Conservation (phyloP, 2,888 invertebrate species). For the Laspeyria flexula region DNA sequence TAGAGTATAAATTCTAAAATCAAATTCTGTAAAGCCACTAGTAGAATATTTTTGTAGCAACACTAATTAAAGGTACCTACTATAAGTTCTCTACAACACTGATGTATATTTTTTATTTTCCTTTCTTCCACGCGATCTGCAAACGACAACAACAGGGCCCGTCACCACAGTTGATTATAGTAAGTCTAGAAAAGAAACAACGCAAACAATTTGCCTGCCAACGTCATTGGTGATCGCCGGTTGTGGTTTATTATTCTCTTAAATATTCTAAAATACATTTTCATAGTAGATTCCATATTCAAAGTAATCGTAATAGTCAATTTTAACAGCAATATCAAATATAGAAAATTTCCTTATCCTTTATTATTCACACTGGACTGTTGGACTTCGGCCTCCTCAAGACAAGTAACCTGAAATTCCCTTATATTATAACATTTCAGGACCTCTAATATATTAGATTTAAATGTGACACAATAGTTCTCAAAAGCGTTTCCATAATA, state of each 20-base stretch:
- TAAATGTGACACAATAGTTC: too few relatives aligned
- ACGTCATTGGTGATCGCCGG: conserved; percentile 9
- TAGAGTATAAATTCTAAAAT: too few relatives aligned
- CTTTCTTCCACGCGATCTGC: conserved; percentile 59
- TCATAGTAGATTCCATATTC: background rate
- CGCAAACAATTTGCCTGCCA: conserved; percentile 32
- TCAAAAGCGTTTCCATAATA: too few relatives aligned
- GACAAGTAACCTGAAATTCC: too few relatives aligned
- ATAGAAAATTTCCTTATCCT: too few relatives aligned
- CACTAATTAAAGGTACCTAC: conserved; percentile 12
- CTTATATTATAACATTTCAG: too few relatives aligned
- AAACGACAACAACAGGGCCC: conserved; percentile 73
- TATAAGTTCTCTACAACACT: conserved; percentile 43
- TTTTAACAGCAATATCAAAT: too few relatives aligned
- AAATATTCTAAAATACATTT: background rate
- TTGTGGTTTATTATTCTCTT: conserved; percentile 47
- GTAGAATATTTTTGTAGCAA: conserved; percentile 39
- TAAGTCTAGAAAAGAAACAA: conserved; percentile 63
- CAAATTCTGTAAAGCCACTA: too few relatives aligned
- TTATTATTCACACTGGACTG: too few relatives aligned
- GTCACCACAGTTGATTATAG: conserved; percentile 83
- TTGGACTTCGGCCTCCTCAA: too few relatives aligned
- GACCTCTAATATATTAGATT: too few relatives aligned
- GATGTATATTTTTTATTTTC: conserved; percentile 63
- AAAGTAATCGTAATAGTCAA: too few relatives aligned